Conservation (phyloP, 2,113 vertebrate species). For the Caretta caretta region DNA sequence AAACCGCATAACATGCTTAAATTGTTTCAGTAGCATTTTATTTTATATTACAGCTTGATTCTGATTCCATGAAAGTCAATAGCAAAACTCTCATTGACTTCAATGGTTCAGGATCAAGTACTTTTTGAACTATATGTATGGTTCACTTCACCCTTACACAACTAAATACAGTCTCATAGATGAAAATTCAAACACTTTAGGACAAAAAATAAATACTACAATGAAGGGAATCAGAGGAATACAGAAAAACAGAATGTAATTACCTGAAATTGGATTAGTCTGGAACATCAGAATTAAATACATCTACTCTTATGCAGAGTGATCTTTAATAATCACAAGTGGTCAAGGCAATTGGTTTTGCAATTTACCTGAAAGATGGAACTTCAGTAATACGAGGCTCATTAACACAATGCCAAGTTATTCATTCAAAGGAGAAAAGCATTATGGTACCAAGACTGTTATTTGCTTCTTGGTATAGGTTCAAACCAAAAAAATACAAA, state of each 20-base stretch:
- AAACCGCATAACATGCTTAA: neutral
- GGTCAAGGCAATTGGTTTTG: neutral
- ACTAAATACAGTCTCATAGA: neutral
- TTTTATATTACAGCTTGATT: neutral
- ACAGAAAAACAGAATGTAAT: neutral
- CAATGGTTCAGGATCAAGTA: neutral
- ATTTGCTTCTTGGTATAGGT: neutral
- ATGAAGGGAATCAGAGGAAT: neutral
- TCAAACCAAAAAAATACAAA: neutral
- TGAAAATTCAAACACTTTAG: accelerated
- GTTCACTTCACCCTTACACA: neutral
- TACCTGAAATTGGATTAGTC: neutral
- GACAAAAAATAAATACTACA: accelerated
- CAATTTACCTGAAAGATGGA: neutral
- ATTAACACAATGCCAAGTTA: neutral
- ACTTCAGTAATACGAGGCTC: neutral
- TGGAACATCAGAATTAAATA: neutral
- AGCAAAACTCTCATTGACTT: neutral
- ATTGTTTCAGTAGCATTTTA: neutral
- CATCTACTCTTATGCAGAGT: neutral
- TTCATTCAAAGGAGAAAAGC: neutral
- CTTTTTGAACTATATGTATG: neutral
- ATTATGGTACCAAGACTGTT: accelerated
- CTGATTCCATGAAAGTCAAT: neutral
- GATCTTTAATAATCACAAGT: neutral